Evolutionary conservation across 2,113 vertebrate genomes (phyloP), one percentile per base, ranked within the genome.

Genomic region (Ptychochromis oligacanthus): DNA sequence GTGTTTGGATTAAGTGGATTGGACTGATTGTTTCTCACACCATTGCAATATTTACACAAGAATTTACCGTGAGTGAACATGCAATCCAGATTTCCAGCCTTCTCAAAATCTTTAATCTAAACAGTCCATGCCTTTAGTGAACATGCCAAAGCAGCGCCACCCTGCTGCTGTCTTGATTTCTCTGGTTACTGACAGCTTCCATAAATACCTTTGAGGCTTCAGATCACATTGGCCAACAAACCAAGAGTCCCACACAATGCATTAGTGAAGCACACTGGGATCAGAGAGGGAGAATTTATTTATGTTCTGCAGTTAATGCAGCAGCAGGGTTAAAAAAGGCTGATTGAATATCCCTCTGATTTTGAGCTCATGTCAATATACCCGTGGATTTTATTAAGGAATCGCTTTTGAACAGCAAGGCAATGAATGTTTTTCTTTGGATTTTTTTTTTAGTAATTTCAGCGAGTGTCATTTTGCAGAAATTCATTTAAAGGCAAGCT

Each of bases 131-230:
- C 59, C 65, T 93, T 92, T 58, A 55, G 83, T 72, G 52, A 87
- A 85, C 83, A 85, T 81, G 74, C 67, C 84, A 86, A 61, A 74
- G 80, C 88, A 59, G 85, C 40, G 18, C 83, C 83, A 82, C 81
- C 79, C 83, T 54, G 62, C 79, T 67, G 88, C 81, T 88, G 77
- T 65, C 82, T 85, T 88, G 76, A 88, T 88, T 88, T 67, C 81
- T 80, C 43, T 26, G 75, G 52, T 81, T 78, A 84, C 87, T 84
- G 88, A 91, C 92, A 87, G 65, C 85, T 79, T 83, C 84, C 77
- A 86, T 70, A 90, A 93, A 89, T 85, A 89, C 81, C 78, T 83
- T 61, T 89, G 89, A 90, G 46, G 84, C 87, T 81, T 89, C 80
- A 82, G 40, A 90, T 90, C 87, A 80, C 79, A 56, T 38, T 18